Conservation (phyloP, 2,888 invertebrate genomes). For the Shargacucullia verbasci region DNA sequence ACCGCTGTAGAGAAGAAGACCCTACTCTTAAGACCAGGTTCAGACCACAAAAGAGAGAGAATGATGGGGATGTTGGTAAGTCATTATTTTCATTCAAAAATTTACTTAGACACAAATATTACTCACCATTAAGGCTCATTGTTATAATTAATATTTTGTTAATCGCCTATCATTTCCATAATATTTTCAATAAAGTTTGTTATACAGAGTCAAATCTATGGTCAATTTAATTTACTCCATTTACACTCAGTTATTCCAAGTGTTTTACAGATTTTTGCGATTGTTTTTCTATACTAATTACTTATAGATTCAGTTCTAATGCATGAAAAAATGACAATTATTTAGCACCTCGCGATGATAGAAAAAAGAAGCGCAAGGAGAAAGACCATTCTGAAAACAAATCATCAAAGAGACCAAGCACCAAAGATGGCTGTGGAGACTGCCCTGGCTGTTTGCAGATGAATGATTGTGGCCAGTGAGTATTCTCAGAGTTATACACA, state of each 20-base stretch:
- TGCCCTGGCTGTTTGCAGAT: conserved; percentile 82
- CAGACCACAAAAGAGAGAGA: conserved; percentile 85
- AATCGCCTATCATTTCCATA: too few species aligned
- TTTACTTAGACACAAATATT: too few species aligned
- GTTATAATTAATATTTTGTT: too few species aligned
- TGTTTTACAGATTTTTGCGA: too few species aligned
- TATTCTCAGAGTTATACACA: conserved; percentile 26
- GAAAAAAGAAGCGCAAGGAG: conserved; percentile 84
- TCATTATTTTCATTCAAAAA: not conserved
- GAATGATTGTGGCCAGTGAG: conserved; percentile 85
- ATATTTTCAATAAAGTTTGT: too few species aligned
- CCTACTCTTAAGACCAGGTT: conserved; percentile 91
- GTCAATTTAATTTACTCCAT: too few species aligned
- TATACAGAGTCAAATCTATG: too few species aligned
- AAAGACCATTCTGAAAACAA: conserved; percentile 86
- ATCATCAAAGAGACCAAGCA: conserved; percentile 76
- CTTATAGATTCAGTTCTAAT: too few species aligned
- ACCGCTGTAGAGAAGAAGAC: conserved; percentile 95
- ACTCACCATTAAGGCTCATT: too few species aligned
- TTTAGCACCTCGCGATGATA: conserved; percentile 76
- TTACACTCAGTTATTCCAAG: too few species aligned
- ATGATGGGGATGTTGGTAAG: conserved; percentile 80
- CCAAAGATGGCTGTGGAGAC: conserved; percentile 84
- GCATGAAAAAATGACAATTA: too few species aligned
- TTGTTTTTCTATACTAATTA: too few species aligned